Percentiles rank a stretch among this genome's conserved stretches.
Evolutionary conservation across 2,888 invertebrate species (phyloP).

Genomic region (Drosophila helvetica): DNA sequence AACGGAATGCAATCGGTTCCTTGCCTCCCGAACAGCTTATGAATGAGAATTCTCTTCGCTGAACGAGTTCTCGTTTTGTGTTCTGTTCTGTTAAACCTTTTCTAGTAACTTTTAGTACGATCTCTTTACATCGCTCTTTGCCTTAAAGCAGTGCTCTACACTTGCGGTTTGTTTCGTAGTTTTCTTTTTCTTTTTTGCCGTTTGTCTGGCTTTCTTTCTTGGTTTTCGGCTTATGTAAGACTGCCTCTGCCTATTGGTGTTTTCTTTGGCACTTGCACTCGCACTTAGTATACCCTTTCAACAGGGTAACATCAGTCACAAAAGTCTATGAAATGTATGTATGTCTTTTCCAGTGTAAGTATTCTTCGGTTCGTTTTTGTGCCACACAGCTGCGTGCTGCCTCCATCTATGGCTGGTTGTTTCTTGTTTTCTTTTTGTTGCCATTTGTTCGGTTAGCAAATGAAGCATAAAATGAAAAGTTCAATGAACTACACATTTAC

Average conservation of each 20-base stretch:
- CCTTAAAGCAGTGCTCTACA: neutral
- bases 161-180: neutral
- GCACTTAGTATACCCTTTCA: too few species aligned
- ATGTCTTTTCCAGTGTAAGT: slow-evolving; percentile 17
- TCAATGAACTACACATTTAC: slow-evolving; percentile 68
- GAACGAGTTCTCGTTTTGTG: too few species aligned
- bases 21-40: neutral
- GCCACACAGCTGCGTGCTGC: neutral
- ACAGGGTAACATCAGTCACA: too few species aligned
- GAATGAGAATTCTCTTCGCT: too few species aligned
- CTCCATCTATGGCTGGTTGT: neutral
- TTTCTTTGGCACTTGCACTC: too few species aligned
- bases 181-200: neutral
- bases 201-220: neutral
- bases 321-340: too few species aligned
- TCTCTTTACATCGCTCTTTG: neutral
- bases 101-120: too few species aligned
- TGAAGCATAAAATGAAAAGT: slow-evolving; percentile 66
- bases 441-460: slow-evolving; percentile 59
- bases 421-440: slow-evolving; percentile 19
- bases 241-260: too few species aligned
- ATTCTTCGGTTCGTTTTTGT: neutral
- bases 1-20: neutral
- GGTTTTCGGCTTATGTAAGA: too few species aligned
- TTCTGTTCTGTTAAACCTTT: neutral